phyloP scores from a whole-genome alignment of 1,140 invertebrate genomes.

The Helicoverpa armigera region DNA sequence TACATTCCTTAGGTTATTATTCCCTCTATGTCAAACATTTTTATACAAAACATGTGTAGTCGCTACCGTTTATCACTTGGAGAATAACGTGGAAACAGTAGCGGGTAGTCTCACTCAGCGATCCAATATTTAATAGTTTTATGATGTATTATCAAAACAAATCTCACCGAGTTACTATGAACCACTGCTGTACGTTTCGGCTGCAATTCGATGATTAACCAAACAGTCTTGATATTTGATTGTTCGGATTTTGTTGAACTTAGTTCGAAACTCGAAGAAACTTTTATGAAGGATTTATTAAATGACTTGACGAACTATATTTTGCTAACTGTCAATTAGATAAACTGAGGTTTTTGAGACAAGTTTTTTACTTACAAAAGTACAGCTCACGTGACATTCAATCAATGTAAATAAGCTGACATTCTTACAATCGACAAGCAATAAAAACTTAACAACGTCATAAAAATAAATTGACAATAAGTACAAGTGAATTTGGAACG shows the following conservation, averaged over 20 bases:
- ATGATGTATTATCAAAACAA: conserved; percentile 88
- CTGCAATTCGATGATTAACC: conserved; percentile 63
- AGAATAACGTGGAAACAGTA: conserved; percentile 74
- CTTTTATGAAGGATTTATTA: not conserved
- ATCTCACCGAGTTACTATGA: conserved; percentile 82
- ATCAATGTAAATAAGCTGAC: not conserved
- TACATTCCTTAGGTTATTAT: conserved; percentile 12
- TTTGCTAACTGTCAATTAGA: too few species aligned
- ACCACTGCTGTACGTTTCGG: conserved; percentile 79
- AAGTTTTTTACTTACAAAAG: not conserved
- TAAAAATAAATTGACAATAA: conserved; percentile 20
- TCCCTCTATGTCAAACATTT: conserved; percentile 31
- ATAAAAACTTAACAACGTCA: conserved; percentile 34
- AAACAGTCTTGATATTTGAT: conserved; percentile 76
- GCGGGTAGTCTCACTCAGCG: conserved; percentile 86
- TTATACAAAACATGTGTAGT: conserved; percentile 37
- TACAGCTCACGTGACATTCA: not conserved
- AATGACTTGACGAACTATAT: too few species aligned
- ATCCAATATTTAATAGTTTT: conserved; percentile 87
- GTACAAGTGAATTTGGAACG: conserved; percentile 33
- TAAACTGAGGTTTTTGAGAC: too few species aligned
- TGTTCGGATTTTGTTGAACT: not conserved
- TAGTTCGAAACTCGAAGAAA: not conserved
- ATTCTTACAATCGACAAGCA: not conserved
- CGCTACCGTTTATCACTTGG: conserved; percentile 71